Base-by-base conservation (phyloP, 2,797 vertebrate species). In the Pterois miles region DNA sequence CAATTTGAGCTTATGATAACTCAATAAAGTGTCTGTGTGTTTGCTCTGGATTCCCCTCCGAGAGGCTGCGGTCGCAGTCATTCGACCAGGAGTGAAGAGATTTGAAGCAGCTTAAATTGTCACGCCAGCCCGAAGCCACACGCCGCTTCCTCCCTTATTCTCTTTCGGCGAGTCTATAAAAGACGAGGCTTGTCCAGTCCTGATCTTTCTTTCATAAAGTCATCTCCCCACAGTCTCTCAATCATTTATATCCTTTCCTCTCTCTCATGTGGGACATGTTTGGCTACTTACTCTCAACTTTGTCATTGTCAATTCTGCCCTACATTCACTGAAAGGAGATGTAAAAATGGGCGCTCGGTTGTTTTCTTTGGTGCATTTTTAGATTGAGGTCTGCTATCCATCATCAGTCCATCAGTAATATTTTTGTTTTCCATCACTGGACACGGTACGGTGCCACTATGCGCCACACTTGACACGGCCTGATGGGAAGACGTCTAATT, bases 21-120 rank as follows among this genome's bases (percentile, higher is more conserved):
- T 85, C 58, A 66, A 83, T 91, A 64, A 74, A 75, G 62, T 74
- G 69, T 63, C 53, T 46, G 16, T 33, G 22, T 6, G 71, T 88
- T 84, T 83, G 58, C 71, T 79, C 22, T 58, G 70, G 62, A 54
- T 81, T 82, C 66, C 74, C 67, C 62, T 87, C 48, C 20, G 0
- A 20, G 3, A 62, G 59, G 34, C 59, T 71, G 78, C 2, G 66
- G 62, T 66, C 69, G 65, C 10, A 85, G 72, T 81, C 82, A 73
- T 73, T 76, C 48, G 76, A 84, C 75, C 59, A 56, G 60, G 38
- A 85, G 73, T 76, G 64, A 81, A 70, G 83, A 59, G 66, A 81
- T 89, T 85, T 85, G 71, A 84, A 81, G 70, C 67, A 73, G 88
- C 76, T 91, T 87, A 87, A 89, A 84, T 57, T 86, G 87, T 88